Base-by-base conservation (phyloP, 2,888 invertebrate genomes). In the Drepanosiphum platanoidis region DNA sequence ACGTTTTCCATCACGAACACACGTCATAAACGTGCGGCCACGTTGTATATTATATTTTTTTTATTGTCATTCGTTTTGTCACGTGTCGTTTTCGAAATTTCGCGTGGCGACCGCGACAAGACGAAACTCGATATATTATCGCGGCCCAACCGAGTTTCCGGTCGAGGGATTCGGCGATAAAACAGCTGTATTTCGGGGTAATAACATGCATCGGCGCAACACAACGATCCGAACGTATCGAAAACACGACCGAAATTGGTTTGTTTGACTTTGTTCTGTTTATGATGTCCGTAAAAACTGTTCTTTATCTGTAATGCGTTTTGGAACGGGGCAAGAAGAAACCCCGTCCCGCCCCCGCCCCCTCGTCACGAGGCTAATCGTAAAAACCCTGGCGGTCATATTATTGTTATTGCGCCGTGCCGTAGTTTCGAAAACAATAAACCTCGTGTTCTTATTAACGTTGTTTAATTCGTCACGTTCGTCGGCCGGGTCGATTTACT, bases 231-330 rank as follows among this genome's bases (percentile, higher is more conserved):
- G 32, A 7, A 18, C 42, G 61, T 39, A 32, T 42, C 22, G 42
- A 22, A 13, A 22, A 66, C 22, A 66, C 64, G n/a, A 32, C 79
- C 66, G 66, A 79, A 79, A 79, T 79, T 46, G 68, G 78, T 68
- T 79, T 34, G 79, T 79, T 68, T 68, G 79, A 46, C 46, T 32
- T 68, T 15, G 8, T 66, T 78, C 42, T 78, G 42, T 78, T 78
- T 79, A 79, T 46, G 42, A 68, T 79, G 32, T 42, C 66, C 46
- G 46, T 68, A 34, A 79, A 79, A 42, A 22, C 77, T 3, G 30
- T 64, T 30, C 39, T 78, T 39, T 78, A 78, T 78, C 5, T 39
- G 61, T 30, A 58, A 58, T 58, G n/a, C 13, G 58, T 66, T 66
- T 32, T n/a, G 8, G 13, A 32, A 66, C 3, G n/a, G 32, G 27